Conservation (phyloP, 2,113 vertebrate species). For the Circaetus gallicus region DNA sequence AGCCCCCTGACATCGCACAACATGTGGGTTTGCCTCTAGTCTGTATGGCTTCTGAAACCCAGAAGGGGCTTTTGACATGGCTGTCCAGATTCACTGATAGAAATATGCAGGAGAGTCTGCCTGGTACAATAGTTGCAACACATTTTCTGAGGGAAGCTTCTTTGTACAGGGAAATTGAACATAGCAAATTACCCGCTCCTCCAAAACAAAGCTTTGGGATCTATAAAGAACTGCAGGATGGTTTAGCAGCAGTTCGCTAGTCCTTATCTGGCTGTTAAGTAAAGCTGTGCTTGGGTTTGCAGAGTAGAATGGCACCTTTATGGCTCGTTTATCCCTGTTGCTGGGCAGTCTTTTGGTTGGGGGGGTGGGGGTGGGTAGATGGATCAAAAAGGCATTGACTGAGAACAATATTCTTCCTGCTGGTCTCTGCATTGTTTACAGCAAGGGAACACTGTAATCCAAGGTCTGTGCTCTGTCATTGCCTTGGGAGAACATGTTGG, state of each 20-base stretch:
- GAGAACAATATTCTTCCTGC: background rate
- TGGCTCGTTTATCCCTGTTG: background rate
- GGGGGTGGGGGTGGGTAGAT: background rate
- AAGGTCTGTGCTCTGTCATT: background rate
- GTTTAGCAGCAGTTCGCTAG: background rate
- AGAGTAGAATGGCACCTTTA: background rate
- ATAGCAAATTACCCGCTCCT: background rate
- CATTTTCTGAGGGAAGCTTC: background rate
- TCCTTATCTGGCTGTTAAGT: background rate
- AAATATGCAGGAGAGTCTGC: background rate
- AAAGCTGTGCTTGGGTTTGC: background rate
- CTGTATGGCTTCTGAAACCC: background rate
- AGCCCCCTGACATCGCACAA: background rate
- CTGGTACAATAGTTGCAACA: background rate
- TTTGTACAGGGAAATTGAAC: background rate
- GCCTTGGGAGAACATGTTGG: background rate
- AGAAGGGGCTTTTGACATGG: background rate
- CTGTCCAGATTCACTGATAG: fast-evolving
- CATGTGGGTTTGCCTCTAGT: background rate
- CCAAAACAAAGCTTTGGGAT: background rate
- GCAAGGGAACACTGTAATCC: background rate
- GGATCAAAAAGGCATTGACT: background rate
- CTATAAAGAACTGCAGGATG: background rate
- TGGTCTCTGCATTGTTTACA: background rate
- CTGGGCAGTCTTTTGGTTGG: background rate